These are phyloP conservation scores for Latrodectus geometricus DNA, from an alignment of 1,140 invertebrate species.

Conservation along the genomic window DNA sequence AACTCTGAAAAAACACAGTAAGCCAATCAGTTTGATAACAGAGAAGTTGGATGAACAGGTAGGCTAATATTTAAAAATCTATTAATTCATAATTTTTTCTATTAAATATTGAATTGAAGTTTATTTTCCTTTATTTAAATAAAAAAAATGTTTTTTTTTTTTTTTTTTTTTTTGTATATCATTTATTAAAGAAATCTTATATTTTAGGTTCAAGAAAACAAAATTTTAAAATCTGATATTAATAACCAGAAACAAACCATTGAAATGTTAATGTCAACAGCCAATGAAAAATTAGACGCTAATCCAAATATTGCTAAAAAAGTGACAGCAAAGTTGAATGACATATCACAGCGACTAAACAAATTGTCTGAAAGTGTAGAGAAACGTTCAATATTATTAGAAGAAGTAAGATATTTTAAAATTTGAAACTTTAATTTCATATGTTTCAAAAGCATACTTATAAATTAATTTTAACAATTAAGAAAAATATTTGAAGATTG, in stretches of 20 bases:
- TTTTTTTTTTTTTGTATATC: not conserved
- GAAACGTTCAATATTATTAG: slow-evolving; percentile 82
- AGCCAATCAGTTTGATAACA: slow-evolving; percentile 87
- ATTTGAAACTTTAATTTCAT: no score
- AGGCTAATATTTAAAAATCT: not conserved
- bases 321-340: slow-evolving; percentile 86
- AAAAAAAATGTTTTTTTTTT: not conserved
- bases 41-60: slow-evolving; percentile 89
- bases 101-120: not conserved
- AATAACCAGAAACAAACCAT: slow-evolving; percentile 86
- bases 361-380: slow-evolving; percentile 83
- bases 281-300: slow-evolving; percentile 74
- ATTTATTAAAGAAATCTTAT: not conserved
- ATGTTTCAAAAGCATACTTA: no score
- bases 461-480: no score
- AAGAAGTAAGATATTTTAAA: slow-evolving; percentile 74
- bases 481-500: no score
- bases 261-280: slow-evolving; percentile 81
- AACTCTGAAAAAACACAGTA: slow-evolving; percentile 77
- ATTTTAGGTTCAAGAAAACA: slow-evolving; percentile 78
- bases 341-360: slow-evolving; percentile 85
- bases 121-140: not conserved
- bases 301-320: slow-evolving; percentile 82
- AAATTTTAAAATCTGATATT: slow-evolving; percentile 83
- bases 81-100: not conserved